Conservation (phyloP, 2,113 vertebrate species). For the Poicephalus gulielmi region DNA sequence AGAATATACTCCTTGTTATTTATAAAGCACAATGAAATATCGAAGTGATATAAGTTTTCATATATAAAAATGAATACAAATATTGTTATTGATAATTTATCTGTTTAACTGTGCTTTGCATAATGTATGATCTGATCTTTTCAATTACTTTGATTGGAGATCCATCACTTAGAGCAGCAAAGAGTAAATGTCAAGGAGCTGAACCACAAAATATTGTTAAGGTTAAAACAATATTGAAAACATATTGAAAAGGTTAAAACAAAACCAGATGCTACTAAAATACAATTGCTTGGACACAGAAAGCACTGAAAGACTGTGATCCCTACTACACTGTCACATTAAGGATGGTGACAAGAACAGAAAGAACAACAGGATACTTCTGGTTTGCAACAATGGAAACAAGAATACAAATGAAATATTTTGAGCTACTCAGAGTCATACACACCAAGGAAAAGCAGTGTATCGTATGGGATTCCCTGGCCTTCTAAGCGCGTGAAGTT, state of each 20-base stretch:
- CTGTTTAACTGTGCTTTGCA: not conserved
- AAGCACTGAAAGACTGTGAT: not conserved
- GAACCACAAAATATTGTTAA: conserved; percentile 35
- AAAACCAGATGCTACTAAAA: not conserved
- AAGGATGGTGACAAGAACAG: not conserved
- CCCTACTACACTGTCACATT: not conserved
- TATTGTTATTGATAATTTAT: not conserved
- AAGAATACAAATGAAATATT: not conserved
- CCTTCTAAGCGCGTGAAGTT: not conserved
- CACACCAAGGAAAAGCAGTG: not conserved
- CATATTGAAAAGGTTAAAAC: conserved; percentile 35
- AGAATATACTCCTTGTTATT: not conserved
- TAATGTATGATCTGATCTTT: not conserved
- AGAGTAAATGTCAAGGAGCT: conserved; percentile 2
- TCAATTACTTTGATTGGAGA: not conserved
- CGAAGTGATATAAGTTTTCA: not conserved
- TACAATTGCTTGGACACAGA: not conserved
- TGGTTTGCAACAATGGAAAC: not conserved
- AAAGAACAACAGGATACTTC: not conserved
- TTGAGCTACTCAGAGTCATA: not conserved
- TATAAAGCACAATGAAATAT: not conserved
- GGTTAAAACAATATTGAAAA: not conserved
- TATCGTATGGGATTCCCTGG: not conserved
- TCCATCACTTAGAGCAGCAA: not conserved
- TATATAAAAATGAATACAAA: not conserved